Base-by-base conservation (phyloP, 2,888 invertebrate species). In the Pristionchus entomophagus region DNA sequence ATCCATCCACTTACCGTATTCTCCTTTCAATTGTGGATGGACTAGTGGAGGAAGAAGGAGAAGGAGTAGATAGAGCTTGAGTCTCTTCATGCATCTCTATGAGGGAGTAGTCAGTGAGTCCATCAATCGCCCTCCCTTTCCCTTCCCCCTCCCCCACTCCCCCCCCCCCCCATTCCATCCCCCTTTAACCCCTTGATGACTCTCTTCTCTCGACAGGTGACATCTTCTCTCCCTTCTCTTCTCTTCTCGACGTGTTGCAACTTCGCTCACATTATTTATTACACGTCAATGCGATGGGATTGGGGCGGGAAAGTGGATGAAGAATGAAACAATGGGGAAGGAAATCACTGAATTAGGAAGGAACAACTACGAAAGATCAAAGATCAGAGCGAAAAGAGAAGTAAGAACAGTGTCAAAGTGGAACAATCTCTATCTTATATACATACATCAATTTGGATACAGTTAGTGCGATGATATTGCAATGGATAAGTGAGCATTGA, bases 341-440 rank as follows among this genome's bases (percentile, higher is more conserved):
- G 26, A 78, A 26, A 3, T 45, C 45, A 14, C 8, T 45, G 8
- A 10, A 29, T n/a, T 29, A 6, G 14, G 17, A 49, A 49, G 14
- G n/a, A 49, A 17, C 29, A 29, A 49, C 29, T 65, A 29, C 32
- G 35, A 65, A 32, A 65, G 26, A 65, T 32, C 29, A 35, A 65
- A n/a, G 29, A 65, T 65, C 32, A 65, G 6, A 12, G 29, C 5
- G 14, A n/a, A n/a, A n/a, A n/a, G n/a, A n/a, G n/a, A n/a, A n/a
- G n/a, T 29, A 35, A 65, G 29, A 35, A 65, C 35, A 35, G 29
- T 32, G 29, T 5, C 10, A 65, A 12, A n/a, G 19, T 19, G 38
- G 26, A 45, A 45, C 45, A 49, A 78, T 78, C 78, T 49, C 49
- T 26, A 78, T 22, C 69, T 69, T 69, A 78, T 78, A 78, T 78